A percentile compares a stretch with the other conserved stretches of the same genome.
Conservation (phyloP, 2,113 vertebrate species). For the Petaurus breviceps region DNA sequence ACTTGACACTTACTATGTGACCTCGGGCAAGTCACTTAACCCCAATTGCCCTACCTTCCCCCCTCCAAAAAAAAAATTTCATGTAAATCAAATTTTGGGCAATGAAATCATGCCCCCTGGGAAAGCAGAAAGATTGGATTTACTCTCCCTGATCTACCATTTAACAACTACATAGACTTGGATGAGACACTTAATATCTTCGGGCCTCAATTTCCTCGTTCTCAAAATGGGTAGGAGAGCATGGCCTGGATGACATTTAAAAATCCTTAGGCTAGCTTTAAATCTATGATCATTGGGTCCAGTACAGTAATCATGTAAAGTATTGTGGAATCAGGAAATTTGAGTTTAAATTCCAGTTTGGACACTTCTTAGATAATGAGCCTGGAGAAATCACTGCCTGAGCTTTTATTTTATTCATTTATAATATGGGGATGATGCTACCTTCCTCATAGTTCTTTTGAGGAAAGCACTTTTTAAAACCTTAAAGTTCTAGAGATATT, state of each 20-base stretch:
- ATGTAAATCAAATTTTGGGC: not conserved
- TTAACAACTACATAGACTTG: not conserved
- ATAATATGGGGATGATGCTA: not conserved
- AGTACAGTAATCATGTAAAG: not conserved
- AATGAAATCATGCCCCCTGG: not conserved
- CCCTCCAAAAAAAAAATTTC: not conserved
- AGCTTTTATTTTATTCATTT: not conserved
- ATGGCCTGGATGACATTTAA: not conserved
- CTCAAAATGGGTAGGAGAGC: not conserved
- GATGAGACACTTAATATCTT: not conserved
- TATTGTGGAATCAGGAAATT: not conserved
- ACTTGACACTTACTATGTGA: no score
- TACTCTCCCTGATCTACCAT: not conserved
- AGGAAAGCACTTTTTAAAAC: not conserved
- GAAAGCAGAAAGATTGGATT: not conserved
- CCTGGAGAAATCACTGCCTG: not conserved
- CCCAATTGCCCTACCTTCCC: no score
- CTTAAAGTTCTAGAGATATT: not conserved
- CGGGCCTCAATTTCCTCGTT: not conserved
- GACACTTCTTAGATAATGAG: not conserved
- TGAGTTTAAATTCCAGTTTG: not conserved
- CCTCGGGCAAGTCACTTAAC: no score
- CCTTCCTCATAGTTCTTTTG: not conserved
- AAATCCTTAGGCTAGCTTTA: not conserved
- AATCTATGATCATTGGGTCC: not conserved